Percentiles rank a stretch among this genome's conserved stretches.
Conservation (phyloP, 2,888 invertebrate species). For the Hololepta plana region DNA sequence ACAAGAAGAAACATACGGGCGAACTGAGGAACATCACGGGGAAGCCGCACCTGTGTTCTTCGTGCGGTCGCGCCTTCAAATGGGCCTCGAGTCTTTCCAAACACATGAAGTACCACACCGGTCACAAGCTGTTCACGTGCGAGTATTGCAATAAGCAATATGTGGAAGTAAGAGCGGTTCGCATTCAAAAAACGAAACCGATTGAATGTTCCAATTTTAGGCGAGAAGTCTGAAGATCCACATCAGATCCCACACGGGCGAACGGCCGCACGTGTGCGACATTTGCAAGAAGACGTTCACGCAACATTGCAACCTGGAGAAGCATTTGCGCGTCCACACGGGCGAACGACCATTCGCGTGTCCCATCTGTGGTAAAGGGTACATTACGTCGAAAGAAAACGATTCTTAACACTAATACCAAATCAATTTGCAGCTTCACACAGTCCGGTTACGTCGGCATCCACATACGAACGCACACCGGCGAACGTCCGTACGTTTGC, state of each 20-base stretch:
- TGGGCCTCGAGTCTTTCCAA: slow-evolving; percentile 32
- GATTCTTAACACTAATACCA: slow-evolving; percentile 1
- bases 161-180: slow-evolving; percentile 23
- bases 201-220: no score
- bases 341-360: slow-evolving; percentile 27
- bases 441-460: slow-evolving; percentile 29
- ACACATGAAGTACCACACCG: slow-evolving; percentile 33
- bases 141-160: slow-evolving; percentile 30
- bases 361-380: slow-evolving; percentile 27
- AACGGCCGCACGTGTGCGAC: slow-evolving; percentile 25
- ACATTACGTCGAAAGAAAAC: slow-evolving; percentile 6
- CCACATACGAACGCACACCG: slow-evolving; percentile 29
- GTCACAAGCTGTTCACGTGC: slow-evolving; percentile 28
- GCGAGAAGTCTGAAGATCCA: slow-evolving; percentile 27
- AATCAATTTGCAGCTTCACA: slow-evolving; percentile 20
- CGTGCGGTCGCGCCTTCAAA: slow-evolving; percentile 30
- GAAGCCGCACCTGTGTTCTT: slow-evolving; percentile 28
- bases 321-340: slow-evolving; percentile 27
- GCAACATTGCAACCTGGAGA: slow-evolving; percentile 26
- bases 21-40: slow-evolving; percentile 28
- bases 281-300: slow-evolving; percentile 27
- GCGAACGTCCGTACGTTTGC: slow-evolving; percentile 27
- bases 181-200: no score
- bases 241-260: slow-evolving; percentile 27
- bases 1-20: slow-evolving; percentile 31